Base-by-base conservation (phyloP, 2,888 invertebrate species). In the Diplolepis rosae region DNA sequence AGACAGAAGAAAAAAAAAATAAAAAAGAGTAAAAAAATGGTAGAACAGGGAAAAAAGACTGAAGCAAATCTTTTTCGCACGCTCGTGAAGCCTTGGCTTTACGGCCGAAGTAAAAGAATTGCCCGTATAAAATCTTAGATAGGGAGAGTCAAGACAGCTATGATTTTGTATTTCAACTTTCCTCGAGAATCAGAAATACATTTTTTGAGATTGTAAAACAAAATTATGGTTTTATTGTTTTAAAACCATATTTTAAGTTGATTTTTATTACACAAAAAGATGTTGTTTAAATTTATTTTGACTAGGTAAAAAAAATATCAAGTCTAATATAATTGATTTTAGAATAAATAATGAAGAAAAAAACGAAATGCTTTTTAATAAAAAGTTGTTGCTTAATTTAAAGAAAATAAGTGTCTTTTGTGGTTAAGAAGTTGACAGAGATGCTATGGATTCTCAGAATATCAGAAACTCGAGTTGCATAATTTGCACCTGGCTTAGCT, bases 1-100 rank as follows among this genome's bases (percentile, higher is more conserved):
- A 42, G 61, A 42, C 56, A 18, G 22, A 28, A 73, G 51, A 50
- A 69, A 71, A 70, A 70, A 70, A 48, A 54, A 69, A 74, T 66
- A 69, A 51, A 66, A 69, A 73, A 11, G 7, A 56, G 27, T 54
- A 30, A 30, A 54, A 54, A 30, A 32, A 13, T 15, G 11, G 24
- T 39, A n/a, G 56, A 35, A 15, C 66, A 42, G 61, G 35, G 48
- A n/a, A 68, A 30, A 66, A 48, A 24, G 52, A 65, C 48, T 18
- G 30, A 56, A 67, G 45, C 35, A 65, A 56, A 66, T 61, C 66
- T 66, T 66, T 65, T 52, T 50, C 18, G 45, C 51, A 27, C 65
- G 32, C 54, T 35, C 48, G 51, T 65, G 68, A 66, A 50, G 27
- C 69, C 51, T 71, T 65, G 24, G 27, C 69, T 32, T 56, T 61